Evolutionary conservation across 30 jellyfish, hydroid and myxozoan species (phyloP).

Genomic region (Aurelia coerulea): DNA sequence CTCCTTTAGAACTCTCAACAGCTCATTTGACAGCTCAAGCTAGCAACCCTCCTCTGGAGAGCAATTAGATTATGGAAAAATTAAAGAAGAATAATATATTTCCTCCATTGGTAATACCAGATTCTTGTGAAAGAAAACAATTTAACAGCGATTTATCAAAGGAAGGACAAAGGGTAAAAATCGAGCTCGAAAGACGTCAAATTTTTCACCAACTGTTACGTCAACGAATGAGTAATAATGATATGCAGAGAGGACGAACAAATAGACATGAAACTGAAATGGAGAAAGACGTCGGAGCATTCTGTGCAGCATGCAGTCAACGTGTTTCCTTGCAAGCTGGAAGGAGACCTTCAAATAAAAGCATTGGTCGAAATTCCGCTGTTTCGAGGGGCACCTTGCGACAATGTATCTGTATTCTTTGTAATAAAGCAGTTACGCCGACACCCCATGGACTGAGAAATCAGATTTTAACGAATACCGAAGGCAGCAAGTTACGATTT

Average conservation of each 20-base stretch:
- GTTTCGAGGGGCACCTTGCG: not conserved
- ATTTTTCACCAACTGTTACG: constrained; percentile 17
- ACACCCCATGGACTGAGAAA: constrained; percentile 39
- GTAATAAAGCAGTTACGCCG: constrained; percentile 44
- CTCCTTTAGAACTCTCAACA: too few species aligned
- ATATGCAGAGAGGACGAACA: not conserved
- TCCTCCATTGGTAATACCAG: constrained; percentile 67
- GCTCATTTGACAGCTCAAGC: too few species aligned
- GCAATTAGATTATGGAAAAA: constrained; percentile 35
- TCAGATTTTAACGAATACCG: not conserved
- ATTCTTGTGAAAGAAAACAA: constrained; percentile 14
- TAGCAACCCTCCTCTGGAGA: too few species aligned
- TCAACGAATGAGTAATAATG: constrained; percentile 16
- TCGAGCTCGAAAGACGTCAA: constrained; percentile 48
- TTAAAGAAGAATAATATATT: constrained; percentile 25
- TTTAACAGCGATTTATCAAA: constrained; percentile 28
- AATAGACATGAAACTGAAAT: not conserved
- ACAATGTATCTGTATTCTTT: constrained; percentile 61
- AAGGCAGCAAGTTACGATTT: not conserved
- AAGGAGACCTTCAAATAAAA: constrained; percentile 9
- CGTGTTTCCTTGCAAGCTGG: constrained; percentile 29
- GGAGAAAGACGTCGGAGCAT: not conserved
- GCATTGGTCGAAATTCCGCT: not conserved
- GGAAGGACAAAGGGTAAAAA: constrained; percentile 64
- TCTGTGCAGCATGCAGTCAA: constrained; percentile 56